Base-by-base conservation (phyloP, 2,113 vertebrate species). In the Pao palembangensis region DNA sequence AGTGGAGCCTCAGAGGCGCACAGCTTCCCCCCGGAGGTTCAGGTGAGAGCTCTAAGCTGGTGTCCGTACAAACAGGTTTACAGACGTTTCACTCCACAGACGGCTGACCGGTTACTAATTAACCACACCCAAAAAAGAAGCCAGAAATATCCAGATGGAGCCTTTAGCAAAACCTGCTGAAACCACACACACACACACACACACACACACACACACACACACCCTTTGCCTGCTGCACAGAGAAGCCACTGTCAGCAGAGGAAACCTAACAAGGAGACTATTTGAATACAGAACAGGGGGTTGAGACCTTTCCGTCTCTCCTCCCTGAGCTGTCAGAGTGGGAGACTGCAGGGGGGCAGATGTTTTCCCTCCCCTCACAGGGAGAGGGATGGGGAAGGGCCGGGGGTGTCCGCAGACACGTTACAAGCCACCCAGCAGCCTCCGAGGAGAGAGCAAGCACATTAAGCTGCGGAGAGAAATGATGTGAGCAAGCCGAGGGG, bases 21-120 rank as follows among this genome's bases (percentile, higher is more conserved):
- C 28, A 31, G 21, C 21, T 65, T 61, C 54, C 44, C 11, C 41
- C 11, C 41, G 13, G 42, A 14, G 4, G 65, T 60, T 76, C 51
- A 82, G 71, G 72, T 75, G 19, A 38, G 20, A 78, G 67, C 63
- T 73, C 72, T 67, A 65, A 75, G 18, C 62, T 38, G 19, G 65
- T 78, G 85, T 89, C 85, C 86, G 83, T 81, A 84, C 78, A 83
- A 89, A 84, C 64, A 79, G 71, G 73, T 51, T n/a, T n/a, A n/a
- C n/a, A n/a, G n/a, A n/a, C n/a, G n/a, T n/a, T n/a, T n/a, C n/a
- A n/a, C n/a, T n/a, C n/a, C n/a, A n/a, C n/a, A n/a, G n/a, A n/a
- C n/a, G n/a, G 87, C 58, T 66, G 74, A 69, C 70, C 81, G 73
- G 86, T 87, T 84, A 82, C 73, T 71, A 70, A 69, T 74, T 65